A percentile compares a stretch with the other conserved stretches of the same genome.
Conservation (phyloP, 2,888 invertebrate species). For the Julus scanicus region DNA sequence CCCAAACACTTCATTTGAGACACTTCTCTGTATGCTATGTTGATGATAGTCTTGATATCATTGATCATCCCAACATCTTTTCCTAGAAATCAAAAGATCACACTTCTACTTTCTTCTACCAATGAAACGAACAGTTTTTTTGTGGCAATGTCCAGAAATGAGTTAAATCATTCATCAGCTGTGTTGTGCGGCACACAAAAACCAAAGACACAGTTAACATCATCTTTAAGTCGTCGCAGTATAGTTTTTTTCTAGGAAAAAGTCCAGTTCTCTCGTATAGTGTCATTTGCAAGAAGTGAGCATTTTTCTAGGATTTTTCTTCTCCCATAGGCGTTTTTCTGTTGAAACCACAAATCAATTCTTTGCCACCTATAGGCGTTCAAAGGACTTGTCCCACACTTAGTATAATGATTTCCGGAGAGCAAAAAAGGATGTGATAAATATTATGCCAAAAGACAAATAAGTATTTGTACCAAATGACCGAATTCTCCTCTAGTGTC, state of each 20-base stretch:
- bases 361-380: background rate
- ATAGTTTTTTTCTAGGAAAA: background rate
- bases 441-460: conserved; percentile 6
- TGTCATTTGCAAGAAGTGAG: conserved; percentile 17
- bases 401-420: conserved; percentile 21
- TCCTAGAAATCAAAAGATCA: background rate
- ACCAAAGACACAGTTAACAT: background rate
- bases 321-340: conserved; percentile 16
- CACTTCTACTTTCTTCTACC: background rate
- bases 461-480: background rate
- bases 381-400: background rate
- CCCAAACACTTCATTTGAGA: too few relatives aligned
- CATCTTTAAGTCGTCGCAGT: conserved; percentile 23
- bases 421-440: background rate
- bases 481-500: background rate
- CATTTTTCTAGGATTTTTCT: conserved; percentile 16
- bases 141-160: background rate
- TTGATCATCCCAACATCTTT: background rate
- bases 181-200: background rate
- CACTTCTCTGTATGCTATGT: too few relatives aligned
- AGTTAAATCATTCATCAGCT: background rate
- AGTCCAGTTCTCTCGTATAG: background rate
- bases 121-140: background rate
- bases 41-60: too few relatives aligned
- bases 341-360: conserved; percentile 5